Percentiles rank a stretch among this genome's conserved stretches.
These are phyloP conservation scores for Drosophila varians DNA, from an alignment of 1,140 invertebrate species.

Conservation along the genomic window DNA sequence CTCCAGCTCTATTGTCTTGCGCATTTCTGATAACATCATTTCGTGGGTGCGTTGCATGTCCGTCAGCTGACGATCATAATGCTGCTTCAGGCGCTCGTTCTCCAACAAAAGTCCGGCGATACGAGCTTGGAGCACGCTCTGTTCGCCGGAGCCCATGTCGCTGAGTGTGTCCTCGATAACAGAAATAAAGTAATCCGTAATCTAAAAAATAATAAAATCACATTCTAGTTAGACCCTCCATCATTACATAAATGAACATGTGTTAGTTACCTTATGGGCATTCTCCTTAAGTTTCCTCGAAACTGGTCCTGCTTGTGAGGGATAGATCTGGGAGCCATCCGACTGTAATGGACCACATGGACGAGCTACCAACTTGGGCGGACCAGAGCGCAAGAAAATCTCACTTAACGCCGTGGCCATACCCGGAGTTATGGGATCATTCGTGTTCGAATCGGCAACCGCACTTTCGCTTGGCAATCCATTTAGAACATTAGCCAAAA, in stretches of 20 bases:
- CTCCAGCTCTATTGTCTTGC: slow-evolving; percentile 87
- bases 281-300: slow-evolving; percentile 83
- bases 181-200: slow-evolving; percentile 85
- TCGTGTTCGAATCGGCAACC: slow-evolving; percentile 19
- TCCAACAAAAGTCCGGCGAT: slow-evolving; percentile 86
- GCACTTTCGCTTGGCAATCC: slow-evolving; percentile 40
- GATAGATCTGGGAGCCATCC: slow-evolving; percentile 77
- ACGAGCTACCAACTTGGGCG: slow-evolving; percentile 83
- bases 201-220: no score
- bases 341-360: slow-evolving; percentile 82
- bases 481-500: slow-evolving; percentile 57
- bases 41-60: slow-evolving; percentile 84
- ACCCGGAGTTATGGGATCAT: slow-evolving; percentile 62
- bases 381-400: slow-evolving; percentile 69
- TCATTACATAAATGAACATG: no score
- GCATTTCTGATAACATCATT: slow-evolving; percentile 85
- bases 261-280: slow-evolving; percentile 83
- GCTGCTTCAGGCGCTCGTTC: slow-evolving; percentile 87
- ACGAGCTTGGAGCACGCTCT: slow-evolving; percentile 85
- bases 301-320: slow-evolving; percentile 83
- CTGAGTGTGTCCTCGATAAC: slow-evolving; percentile 86
- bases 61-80: slow-evolving; percentile 83
- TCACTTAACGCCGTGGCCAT: slow-evolving; percentile 78
- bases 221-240: no score
- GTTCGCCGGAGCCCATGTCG: slow-evolving; percentile 84